Base-by-base conservation (phyloP, 2,113 vertebrate species). In the Lipotes vexillifer region DNA sequence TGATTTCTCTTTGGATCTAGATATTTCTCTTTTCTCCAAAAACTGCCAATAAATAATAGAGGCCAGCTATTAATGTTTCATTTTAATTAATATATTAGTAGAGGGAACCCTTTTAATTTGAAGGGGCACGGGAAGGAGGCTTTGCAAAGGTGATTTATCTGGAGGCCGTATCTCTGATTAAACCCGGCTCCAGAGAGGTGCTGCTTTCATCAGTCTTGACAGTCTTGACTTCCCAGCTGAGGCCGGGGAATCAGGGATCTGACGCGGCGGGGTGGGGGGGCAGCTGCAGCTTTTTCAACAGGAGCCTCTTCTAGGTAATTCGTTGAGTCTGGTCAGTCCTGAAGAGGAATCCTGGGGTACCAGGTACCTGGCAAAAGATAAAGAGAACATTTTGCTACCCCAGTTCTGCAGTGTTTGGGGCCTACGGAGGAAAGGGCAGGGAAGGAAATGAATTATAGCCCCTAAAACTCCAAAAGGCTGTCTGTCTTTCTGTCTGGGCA, bases 51-150 rank as follows among this genome's bases (percentile, higher is more conserved):
- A 94, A 97, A 97, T 97, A 96, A 97, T 96, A 90, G 90, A 97
- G 75, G 80, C 41, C 80, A 88, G 87, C 52, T 77, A 96, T 97
- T 93, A 98, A 96, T 96, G 96, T 97, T 97, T 95, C 59, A 98
- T 97, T 97, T 97, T 93, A 96, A 96, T 97, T 97, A 96, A 93
- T 97, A 94, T 89, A 97, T 96, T 97, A 90, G 93, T 83, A 63
- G 75, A 80, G 55, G 66, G 96, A 95, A 88, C 80, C 93, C 95
- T 96, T 94, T 93, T 97, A 88, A 97, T 97, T 92, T 68, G 84
- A 87, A 75, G 61, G 89, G 87, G 69, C 78, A 46, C 0, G 1
- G 83, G 69, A 89, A 87, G 74, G 65, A 89, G 68, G 61, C 74
- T 83, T 92, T 72, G 52, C 31, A 90, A 55, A 92, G 78, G 80